Percentiles rank a stretch among this genome's conserved stretches.
Evolutionary conservation across 2,113 vertebrate species (phyloP).

Genomic region (Ameiurus melas): DNA sequence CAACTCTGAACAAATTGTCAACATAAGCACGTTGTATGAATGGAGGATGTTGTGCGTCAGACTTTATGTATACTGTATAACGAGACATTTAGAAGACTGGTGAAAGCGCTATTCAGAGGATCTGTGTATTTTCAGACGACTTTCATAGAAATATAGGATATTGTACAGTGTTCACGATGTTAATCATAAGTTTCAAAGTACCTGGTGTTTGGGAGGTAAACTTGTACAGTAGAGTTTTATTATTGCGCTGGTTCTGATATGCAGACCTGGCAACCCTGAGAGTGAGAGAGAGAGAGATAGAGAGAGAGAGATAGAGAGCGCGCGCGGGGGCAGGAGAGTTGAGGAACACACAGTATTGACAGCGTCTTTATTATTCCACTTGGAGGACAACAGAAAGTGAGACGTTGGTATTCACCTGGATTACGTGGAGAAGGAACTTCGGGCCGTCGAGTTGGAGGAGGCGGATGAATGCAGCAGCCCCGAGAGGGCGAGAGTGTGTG

Average conservation of each 20-base stretch:
- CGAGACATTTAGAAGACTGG: background rate
- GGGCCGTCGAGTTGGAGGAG: constrained; percentile 39
- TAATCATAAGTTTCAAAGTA: background rate
- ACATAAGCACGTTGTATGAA: background rate
- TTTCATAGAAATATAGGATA: background rate
- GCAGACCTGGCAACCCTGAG: constrained; percentile 5
- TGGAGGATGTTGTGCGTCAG: background rate
- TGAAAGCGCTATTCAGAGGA: background rate
- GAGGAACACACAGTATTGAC: constrained; percentile 53
- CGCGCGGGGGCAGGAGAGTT: constrained; percentile 31
- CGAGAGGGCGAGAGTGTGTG: constrained; percentile 56
- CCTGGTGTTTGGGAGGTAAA: too few species aligned
- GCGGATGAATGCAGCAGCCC: constrained; percentile 50
- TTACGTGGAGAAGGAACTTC: constrained; percentile 21
- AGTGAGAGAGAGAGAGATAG: background rate
- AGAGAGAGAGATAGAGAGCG: background rate
- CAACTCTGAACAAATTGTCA: background rate
- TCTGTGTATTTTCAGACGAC: background rate
- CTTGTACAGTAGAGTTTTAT: background rate
- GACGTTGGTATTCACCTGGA: constrained; percentile 34
- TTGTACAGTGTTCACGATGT: background rate
- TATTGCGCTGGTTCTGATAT: background rate
- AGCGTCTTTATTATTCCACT: constrained; percentile 46
- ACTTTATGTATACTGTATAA: background rate
- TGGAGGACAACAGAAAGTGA: constrained; percentile 3